These are phyloP conservation scores for Vireo altiloquus DNA, from an alignment of 2,113 vertebrate species.

Conservation along the genomic window DNA sequence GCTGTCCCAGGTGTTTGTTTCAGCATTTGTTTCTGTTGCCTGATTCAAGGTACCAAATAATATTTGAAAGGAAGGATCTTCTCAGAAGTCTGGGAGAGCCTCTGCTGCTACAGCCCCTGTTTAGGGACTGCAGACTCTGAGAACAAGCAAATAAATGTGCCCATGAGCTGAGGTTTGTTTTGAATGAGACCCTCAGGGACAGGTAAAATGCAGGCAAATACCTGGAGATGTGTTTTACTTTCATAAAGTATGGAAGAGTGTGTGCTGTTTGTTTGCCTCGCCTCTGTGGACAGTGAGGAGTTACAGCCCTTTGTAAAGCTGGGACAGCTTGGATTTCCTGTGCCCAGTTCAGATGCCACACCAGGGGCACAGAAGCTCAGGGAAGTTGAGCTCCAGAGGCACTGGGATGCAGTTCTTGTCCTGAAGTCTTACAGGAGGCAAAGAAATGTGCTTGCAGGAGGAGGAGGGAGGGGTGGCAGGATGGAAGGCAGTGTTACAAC, in stretches of 20 bases:
- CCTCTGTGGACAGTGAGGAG: not conserved
- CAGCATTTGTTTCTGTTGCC: not conserved
- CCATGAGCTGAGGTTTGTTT: not conserved
- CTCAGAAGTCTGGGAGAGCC: not conserved
- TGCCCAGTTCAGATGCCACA: not conserved
- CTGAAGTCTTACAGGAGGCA: not conserved
- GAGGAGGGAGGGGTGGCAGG: not conserved
- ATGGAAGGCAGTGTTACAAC: not conserved
- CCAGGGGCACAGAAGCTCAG: not conserved
- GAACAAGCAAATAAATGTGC: not conserved
- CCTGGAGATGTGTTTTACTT: not conserved
- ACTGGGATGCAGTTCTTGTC: not conserved
- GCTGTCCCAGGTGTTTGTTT: not conserved
- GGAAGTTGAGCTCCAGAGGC: not conserved
- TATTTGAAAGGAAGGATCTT: not conserved
- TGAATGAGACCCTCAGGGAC: rapidly evolving
- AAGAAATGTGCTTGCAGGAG: not conserved
- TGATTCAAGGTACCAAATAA: not conserved
- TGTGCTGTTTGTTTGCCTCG: not conserved
- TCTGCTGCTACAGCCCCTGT: not conserved
- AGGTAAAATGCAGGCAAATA: not conserved
- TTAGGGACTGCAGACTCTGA: not conserved
- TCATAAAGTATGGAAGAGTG: not conserved
- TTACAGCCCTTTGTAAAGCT: not conserved
- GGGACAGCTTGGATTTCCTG: not conserved